Conservation (phyloP, 2,113 vertebrate species). For the Sinocyclocheilus anshuiensis region DNA sequence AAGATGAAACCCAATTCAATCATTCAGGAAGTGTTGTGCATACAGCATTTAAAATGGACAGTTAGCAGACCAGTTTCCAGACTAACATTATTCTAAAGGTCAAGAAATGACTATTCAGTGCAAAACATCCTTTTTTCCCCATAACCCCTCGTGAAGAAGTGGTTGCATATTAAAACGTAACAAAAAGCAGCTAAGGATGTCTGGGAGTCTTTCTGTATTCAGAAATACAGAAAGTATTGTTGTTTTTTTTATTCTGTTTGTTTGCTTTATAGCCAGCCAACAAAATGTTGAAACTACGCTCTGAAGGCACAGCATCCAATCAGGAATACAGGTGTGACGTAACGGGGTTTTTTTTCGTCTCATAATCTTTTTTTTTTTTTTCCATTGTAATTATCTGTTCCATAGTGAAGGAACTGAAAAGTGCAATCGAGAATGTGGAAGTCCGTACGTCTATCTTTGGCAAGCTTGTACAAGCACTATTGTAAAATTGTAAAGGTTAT, state of each 20-base stretch:
- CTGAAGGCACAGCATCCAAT: constrained; percentile 99
- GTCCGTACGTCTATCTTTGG: constrained; percentile 98
- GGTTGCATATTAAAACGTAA: constrained; percentile 99
- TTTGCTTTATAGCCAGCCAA: constrained; percentile 90
- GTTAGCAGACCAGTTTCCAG: constrained; percentile 93
- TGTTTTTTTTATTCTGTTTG: constrained; percentile 75
- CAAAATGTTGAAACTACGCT: constrained; percentile 94
- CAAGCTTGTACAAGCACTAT: constrained; percentile 99
- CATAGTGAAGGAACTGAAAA: constrained; percentile 89
- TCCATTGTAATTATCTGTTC: constrained; percentile 73
- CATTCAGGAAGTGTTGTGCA: constrained; percentile 79
- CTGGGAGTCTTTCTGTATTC: constrained; percentile 26
- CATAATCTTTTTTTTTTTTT: constrained; percentile 64
- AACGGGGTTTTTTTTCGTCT: constrained; percentile 67
- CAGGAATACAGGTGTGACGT: constrained; percentile 89
- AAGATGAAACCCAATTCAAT: constrained; percentile 80
- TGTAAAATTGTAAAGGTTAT: constrained; percentile 76
- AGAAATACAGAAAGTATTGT: constrained; percentile 50
- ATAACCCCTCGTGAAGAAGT: constrained; percentile 87
- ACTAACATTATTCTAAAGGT: constrained; percentile 85
- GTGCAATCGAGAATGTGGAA: constrained; percentile 89
- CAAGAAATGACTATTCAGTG: constrained; percentile 94
- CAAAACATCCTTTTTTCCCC: constrained; percentile 79
- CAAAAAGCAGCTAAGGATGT: constrained; percentile 93
- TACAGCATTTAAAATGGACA: constrained; percentile 77